phyloP scores from a whole-genome alignment of 2,888 invertebrate genomes.

The Caenorhabditis auriculariae region DNA sequence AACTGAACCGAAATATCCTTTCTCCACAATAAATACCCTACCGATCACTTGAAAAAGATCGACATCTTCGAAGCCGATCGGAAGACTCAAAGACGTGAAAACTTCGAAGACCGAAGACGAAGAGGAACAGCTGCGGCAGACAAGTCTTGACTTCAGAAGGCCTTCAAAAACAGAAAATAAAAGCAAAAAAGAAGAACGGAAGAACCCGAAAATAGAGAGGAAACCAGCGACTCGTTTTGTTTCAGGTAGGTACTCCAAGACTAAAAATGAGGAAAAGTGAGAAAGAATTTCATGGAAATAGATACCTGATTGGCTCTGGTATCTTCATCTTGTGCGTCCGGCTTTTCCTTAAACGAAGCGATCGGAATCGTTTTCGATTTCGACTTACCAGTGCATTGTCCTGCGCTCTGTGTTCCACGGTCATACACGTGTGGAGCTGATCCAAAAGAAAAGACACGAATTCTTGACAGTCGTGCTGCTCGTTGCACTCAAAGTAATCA shows the following conservation, averaged over 20 bases:
- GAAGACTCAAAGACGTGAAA: constrained; percentile 84
- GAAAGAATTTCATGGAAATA: too few relatives aligned
- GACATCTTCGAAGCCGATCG: constrained; percentile 85
- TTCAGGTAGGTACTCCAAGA: constrained; percentile 19
- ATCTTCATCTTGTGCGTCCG: too few relatives aligned
- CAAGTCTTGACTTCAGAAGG: constrained; percentile 83
- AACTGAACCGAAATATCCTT: too few relatives aligned
- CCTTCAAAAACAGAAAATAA: constrained; percentile 89
- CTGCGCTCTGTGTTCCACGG: constrained; percentile 76
- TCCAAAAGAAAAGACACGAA: constrained; percentile 86
- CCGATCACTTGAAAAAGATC: constrained; percentile 69
- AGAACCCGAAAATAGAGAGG: constrained; percentile 35
- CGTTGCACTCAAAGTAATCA: constrained; percentile 82
- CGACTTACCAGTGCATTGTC: constrained; percentile 73
- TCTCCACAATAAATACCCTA: constrained; percentile 5
- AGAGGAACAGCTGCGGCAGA: constrained; percentile 80
- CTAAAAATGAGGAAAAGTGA: too few relatives aligned
- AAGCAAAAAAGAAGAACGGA: neutral
- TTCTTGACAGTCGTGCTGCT: constrained; percentile 92
- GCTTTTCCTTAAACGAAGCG: too few relatives aligned
- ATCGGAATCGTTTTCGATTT: too few relatives aligned
- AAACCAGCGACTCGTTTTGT: constrained; percentile 30
- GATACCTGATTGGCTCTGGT: too few relatives aligned
- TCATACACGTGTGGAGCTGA: constrained; percentile 87
- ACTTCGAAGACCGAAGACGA: constrained; percentile 82